phyloP scores from a whole-genome alignment of 2,888 invertebrate species.

The Rotaria magnacalcarata region DNA sequence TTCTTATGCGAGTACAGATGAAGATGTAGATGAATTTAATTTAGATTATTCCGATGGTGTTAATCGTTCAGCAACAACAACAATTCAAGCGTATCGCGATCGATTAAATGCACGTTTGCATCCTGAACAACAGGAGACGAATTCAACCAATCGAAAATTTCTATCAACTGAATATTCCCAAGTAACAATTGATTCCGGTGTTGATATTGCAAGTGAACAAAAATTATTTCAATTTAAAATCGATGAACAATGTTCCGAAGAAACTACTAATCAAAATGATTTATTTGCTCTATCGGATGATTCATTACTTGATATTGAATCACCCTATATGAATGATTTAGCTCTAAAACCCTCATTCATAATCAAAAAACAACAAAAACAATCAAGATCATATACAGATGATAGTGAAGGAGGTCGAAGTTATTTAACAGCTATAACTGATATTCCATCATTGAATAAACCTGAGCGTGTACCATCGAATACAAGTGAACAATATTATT shows the following conservation, averaged over 20 bases:
- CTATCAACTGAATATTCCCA: not conserved
- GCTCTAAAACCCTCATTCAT: not conserved
- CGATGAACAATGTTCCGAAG: not conserved
- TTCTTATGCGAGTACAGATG: constrained; percentile 12
- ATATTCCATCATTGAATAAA: not conserved
- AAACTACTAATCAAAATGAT: constrained; percentile 13
- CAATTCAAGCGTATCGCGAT: constrained; percentile 14
- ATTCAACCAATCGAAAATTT: not conserved
- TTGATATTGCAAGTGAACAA: constrained; percentile 18
- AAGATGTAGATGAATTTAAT: constrained; percentile 14
- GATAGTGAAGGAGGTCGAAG: not conserved
- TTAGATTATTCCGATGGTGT: not conserved
- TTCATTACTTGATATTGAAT: constrained; percentile 11
- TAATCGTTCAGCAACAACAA: not conserved
- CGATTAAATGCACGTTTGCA: not conserved
- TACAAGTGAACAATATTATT: constrained; percentile 30
- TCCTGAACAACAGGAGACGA: not conserved
- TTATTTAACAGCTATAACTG: not conserved
- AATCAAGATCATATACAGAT: not conserved
- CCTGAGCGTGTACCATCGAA: not conserved
- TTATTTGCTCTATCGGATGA: constrained; percentile 14
- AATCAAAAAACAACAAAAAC: not conserved
- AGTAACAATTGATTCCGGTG: not conserved
- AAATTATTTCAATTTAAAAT: not conserved
- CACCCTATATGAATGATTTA: not conserved